Conservation (phyloP, 2,113 vertebrate genomes). For the Pandion haliaetus region DNA sequence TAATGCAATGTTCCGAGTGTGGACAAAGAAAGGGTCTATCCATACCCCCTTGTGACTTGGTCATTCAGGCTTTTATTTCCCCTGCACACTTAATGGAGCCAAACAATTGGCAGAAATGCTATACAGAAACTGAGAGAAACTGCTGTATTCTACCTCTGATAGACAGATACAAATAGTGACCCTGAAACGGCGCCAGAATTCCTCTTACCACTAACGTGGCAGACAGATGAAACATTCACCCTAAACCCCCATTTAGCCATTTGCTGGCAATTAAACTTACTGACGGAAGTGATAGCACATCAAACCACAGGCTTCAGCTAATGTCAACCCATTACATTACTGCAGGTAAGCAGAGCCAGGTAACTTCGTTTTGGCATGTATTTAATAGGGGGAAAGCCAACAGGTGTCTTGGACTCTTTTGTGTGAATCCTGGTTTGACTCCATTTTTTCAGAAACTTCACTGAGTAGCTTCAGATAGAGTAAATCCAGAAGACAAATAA, state of each 20-base stretch:
- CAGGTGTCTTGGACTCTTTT: neutral
- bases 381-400: neutral
- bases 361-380: neutral
- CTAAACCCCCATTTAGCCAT: slow-evolving; percentile 60
- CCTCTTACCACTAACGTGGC: slow-evolving; percentile 62
- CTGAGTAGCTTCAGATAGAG: neutral
- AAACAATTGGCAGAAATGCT: slow-evolving; percentile 85
- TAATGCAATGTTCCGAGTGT: slow-evolving; percentile 81
- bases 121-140: slow-evolving; percentile 78
- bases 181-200: slow-evolving; percentile 79
- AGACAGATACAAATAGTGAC: slow-evolving; percentile 77
- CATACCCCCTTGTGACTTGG: slow-evolving; percentile 81
- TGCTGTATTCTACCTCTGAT: slow-evolving; percentile 73
- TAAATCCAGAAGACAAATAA: neutral
- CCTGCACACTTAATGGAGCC: slow-evolving; percentile 84
- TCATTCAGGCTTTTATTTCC: slow-evolving; percentile 84
- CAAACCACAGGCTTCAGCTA: slow-evolving; percentile 33
- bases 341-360: slow-evolving; percentile 57
- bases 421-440: neutral
- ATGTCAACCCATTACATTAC: slow-evolving; percentile 1
- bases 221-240: slow-evolving; percentile 70
- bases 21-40: slow-evolving; percentile 82
- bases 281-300: slow-evolving; percentile 53
- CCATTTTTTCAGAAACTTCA: neutral
- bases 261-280: slow-evolving; percentile 74